A percentile compares a stretch with the other conserved stretches of the same genome.
phyloP scores from a whole-genome alignment of 2,113 vertebrate genomes.

The Macroglossus sobrinus region DNA sequence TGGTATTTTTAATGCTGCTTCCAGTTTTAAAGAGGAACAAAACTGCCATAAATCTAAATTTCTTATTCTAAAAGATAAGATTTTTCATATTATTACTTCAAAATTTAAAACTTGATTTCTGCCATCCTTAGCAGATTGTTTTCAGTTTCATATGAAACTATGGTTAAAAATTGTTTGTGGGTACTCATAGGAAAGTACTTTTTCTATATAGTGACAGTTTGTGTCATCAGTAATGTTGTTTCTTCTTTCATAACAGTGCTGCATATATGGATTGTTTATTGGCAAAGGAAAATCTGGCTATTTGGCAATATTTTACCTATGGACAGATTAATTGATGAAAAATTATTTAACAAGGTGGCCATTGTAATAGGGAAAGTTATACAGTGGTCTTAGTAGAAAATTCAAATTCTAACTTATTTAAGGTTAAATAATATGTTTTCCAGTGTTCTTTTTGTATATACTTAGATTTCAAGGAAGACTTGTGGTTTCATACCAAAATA shows the following conservation, averaged over 20 bases:
- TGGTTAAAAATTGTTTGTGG: constrained; percentile 13
- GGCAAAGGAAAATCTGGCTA: constrained; percentile 43
- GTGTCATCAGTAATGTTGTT: constrained; percentile 9
- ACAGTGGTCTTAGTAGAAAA: constrained; percentile 36
- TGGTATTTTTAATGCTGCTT: constrained; percentile 75
- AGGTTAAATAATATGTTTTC: constrained; percentile 51
- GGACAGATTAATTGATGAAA: constrained; percentile 39
- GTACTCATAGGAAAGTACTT: constrained; percentile 13
- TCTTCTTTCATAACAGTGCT: constrained; percentile 51
- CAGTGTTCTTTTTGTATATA: constrained; percentile 53
- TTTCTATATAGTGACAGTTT: not conserved
- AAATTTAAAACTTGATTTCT: not conserved
- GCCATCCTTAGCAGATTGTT: constrained; percentile 31
- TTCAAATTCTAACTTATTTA: constrained; percentile 58
- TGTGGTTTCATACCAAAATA: constrained; percentile 44
- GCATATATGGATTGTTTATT: not conserved
- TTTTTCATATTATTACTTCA: constrained; percentile 30
- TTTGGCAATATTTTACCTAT: constrained; percentile 50
- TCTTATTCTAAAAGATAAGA: constrained; percentile 28
- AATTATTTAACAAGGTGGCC: constrained; percentile 26
- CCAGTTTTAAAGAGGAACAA: constrained; percentile 73
- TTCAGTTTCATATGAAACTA: constrained; percentile 44
- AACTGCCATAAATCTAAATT: constrained; percentile 56
- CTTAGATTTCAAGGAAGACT: constrained; percentile 60
- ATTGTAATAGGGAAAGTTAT: constrained; percentile 50